These are phyloP conservation scores for Frankliniella fusca DNA, from an alignment of 2,888 invertebrate species.

Conservation along the genomic window DNA sequence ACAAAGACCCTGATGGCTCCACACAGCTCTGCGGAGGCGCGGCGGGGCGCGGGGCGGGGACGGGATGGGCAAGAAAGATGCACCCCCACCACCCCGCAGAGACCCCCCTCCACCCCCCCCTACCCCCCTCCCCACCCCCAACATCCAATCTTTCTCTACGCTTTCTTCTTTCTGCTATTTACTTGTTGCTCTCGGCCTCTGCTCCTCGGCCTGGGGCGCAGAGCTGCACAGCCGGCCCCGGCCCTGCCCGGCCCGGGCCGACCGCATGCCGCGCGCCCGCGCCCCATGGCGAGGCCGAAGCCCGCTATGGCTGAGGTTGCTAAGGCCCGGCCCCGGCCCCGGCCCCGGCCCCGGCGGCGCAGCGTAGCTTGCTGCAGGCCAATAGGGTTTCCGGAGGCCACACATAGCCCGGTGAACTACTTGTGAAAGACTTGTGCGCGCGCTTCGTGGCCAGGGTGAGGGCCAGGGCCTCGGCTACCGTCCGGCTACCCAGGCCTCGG, in stretches of 20 bases:
- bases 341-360: too few species aligned
- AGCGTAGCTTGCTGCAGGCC: too few species aligned
- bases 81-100: neutral
- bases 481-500: too few species aligned
- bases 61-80: neutral
- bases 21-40: neutral
- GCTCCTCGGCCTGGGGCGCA: neutral
- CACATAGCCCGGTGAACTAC: too few species aligned
- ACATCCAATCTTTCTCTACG: neutral
- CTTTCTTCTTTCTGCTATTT: slow-evolving; percentile 3
- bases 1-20: slow-evolving; percentile 19
- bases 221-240: neutral
- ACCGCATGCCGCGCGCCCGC: too few species aligned
- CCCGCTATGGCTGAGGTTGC: too few species aligned
- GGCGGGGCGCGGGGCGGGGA: neutral
- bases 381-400: too few species aligned
- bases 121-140: neutral
- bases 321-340: too few species aligned
- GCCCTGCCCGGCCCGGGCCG: neutral
- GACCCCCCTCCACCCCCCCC: neutral
- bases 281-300: too few species aligned
- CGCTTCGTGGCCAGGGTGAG: too few species aligned
- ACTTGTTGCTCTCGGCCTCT: slow-evolving; percentile 9
- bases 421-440: too few species aligned
- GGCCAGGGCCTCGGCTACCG: too few species aligned